Percentiles rank a stretch among this genome's conserved stretches.
Evolutionary conservation across 2,113 vertebrate genomes (phyloP).

Genomic region (Oryzias javanicus): DNA sequence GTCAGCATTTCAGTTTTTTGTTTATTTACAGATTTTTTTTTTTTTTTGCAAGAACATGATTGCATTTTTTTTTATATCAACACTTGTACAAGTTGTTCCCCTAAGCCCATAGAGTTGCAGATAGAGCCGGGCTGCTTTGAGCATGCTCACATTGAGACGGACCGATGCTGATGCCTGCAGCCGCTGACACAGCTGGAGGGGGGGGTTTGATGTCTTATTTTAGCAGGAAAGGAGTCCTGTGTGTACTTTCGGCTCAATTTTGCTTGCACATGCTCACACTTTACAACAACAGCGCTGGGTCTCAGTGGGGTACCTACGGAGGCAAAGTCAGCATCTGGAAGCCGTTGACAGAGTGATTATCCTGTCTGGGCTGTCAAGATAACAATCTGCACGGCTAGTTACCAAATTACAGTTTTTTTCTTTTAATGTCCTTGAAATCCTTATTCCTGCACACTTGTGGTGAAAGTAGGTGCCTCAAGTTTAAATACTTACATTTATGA

Average conservation of each 20-base stretch:
- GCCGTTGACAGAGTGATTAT: constrained; percentile 53
- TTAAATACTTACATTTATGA: too few relatives aligned
- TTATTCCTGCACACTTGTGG: constrained; percentile 3
- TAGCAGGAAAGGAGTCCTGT: constrained; percentile 31
- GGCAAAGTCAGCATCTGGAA: constrained; percentile 67
- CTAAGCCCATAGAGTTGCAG: too few relatives aligned
- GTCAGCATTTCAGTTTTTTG: too few relatives aligned
- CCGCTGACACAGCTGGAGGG: constrained; percentile 40
- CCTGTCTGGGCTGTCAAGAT: constrained; percentile 56
- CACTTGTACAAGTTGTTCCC: too few relatives aligned
- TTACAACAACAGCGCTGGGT: constrained; percentile 46
- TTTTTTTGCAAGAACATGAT: too few relatives aligned
- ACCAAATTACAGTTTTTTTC: constrained; percentile 22
- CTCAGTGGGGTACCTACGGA: constrained; percentile 35
- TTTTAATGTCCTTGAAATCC: constrained; percentile 14
- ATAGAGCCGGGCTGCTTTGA: neutral
- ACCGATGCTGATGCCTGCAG: constrained; percentile 11
- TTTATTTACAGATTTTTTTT: too few relatives aligned
- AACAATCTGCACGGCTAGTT: constrained; percentile 39
- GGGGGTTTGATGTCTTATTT: constrained; percentile 35
- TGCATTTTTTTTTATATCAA: too few relatives aligned
- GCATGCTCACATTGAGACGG: constrained; percentile 1
- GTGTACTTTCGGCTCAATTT: constrained; percentile 28
- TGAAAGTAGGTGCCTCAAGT: too few relatives aligned
- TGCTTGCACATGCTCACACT: constrained; percentile 41